Evolutionary conservation across 1,140 invertebrate genomes (phyloP), one percentile per base, ranked within the genome.

Genomic region (Dreissena rostriformis): DNA sequence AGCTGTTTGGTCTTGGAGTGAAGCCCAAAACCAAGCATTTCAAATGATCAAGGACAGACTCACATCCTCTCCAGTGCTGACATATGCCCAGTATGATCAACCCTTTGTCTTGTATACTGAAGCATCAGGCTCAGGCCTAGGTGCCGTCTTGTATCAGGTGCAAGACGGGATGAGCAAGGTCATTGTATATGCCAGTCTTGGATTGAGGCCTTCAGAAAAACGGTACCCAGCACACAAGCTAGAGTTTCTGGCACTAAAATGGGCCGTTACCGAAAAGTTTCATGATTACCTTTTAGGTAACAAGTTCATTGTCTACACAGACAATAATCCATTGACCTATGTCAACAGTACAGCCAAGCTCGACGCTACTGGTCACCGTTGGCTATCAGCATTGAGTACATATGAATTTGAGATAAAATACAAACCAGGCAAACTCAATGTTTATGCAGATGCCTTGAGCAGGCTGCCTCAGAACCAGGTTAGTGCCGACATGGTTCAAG

Each of bases 81-180:
- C 29, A 17, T 55, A 53, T 17, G 55, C 89, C 8, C 61, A 85
- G 57, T 73, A 67, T 26, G 61, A 68, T n/a, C 65, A 76, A n/a
- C 85, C 71, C 15, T 90, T 88, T 82, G 22, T 73, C 15, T 8
- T 83, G n/a, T 70, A 88, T 63, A 85, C 75, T 17, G 86, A 90
- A 79, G 86, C 82, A 29, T 80, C 82, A 66, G 67, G 79, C n/a
- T 28, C 39, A 11, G 89, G 85, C 12, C 49, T 92, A 49, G 91
- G 90, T 26, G 89, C 87, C 15, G 90, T 91, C 1, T n/a, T 80
- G 22, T 86, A 78, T 24, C 90, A 92, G 83, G 57, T 55, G 28
- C 80, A 88, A 70, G 78, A 89, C 11, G 86, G 82, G 75, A 49
- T 26, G 12, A 52, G 66, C 14, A 76, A 86, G 67, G 82, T 86